Evolutionary conservation across 2,113 vertebrate species (phyloP), one percentile per base, ranked within the genome.

Genomic region (Halichoeres trimaculatus): DNA sequence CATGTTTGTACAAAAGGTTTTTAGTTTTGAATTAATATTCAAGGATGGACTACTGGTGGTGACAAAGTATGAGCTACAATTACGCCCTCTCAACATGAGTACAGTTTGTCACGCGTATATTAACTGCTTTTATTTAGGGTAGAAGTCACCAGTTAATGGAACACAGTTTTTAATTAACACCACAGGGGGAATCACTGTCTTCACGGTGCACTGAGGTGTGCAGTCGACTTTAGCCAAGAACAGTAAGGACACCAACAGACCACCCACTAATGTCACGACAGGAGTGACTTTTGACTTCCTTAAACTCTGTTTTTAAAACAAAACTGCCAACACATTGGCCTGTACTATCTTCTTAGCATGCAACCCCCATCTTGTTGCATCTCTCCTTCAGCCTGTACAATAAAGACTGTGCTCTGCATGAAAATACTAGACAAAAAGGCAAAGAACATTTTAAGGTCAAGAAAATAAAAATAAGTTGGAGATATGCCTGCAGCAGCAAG

Each of bases 131-230:
- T 41, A 41, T 70, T 24, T 36, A 50, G 45, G 45, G 55, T n/a
- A 35, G 12, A 51, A n/a, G 52, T 40, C 47, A 23, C 38, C 51
- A 34, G 57, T 68, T 68, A 75, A 74, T 19, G 20, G 4, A 20
- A 30, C 1, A 68, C 8, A 10, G 11, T 20, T 40, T 16, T 69
- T 50, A 76, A 85, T 88, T 82, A 82, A 43, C 35, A 22, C 78
- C 48, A 36, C n/a, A 36, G 30, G 10, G 61, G 47, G 17, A 48
- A 35, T 35, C 60, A 30, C 10, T 47, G 17, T 61, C 59, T 34
- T 34, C 3, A 17, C 26, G 19, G 59, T 61, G 41, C 24, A 45
- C 26, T 45, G 8, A 43, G 38, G 23, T 34, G 23, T 34, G 38
- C 36, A 43, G 24, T 8, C 30, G 51, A 34, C 51, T 8, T 22